These are phyloP conservation scores for Cyclargus thomasi DNA, from an alignment of 1,140 invertebrate species.

Conservation along the genomic window DNA sequence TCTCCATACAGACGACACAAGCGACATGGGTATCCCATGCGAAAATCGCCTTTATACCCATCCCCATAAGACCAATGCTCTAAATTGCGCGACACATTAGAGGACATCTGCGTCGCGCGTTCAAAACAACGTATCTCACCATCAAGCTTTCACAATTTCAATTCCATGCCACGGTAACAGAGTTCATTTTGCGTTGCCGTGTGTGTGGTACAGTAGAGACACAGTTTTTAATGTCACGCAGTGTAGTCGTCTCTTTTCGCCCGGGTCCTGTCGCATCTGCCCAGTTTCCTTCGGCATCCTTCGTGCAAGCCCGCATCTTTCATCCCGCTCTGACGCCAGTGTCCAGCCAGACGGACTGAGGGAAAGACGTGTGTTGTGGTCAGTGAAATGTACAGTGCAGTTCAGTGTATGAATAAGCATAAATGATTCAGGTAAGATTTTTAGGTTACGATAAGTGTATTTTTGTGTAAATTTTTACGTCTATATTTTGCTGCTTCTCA, in stretches of 20 bases:
- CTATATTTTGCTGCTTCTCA: no score
- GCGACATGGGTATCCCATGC: slow-evolving; percentile 33
- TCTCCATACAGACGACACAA: slow-evolving; percentile 37
- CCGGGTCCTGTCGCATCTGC: slow-evolving; percentile 71
- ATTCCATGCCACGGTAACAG: slow-evolving; percentile 21
- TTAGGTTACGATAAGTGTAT: no score
- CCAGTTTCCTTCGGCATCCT: slow-evolving; percentile 69
- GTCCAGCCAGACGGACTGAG: slow-evolving; percentile 57
- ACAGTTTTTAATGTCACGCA: slow-evolving; percentile 73
- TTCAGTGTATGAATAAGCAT: slow-evolving; percentile 57
- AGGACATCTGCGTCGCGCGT: slow-evolving; percentile 48
- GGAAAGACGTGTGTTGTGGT: slow-evolving; percentile 60
- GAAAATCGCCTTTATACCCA: slow-evolving; percentile 44
- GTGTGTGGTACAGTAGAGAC: slow-evolving; percentile 55
- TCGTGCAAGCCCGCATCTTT: slow-evolving; percentile 67
- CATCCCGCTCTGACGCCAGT: slow-evolving; percentile 67
- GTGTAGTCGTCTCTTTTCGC: slow-evolving; percentile 73
- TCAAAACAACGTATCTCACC: slow-evolving; percentile 35
- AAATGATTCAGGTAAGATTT: slow-evolving; percentile 70
- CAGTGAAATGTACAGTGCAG: slow-evolving; percentile 66
- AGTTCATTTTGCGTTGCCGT: slow-evolving; percentile 21
- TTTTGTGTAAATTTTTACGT: neutral
- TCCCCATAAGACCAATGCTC: slow-evolving; percentile 49
- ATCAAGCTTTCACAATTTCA: slow-evolving; percentile 19
- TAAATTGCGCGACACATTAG: slow-evolving; percentile 69